phyloP scores from a whole-genome alignment of 92 coral and sea anemone species.

The Umimayanthus chanpuru region DNA sequence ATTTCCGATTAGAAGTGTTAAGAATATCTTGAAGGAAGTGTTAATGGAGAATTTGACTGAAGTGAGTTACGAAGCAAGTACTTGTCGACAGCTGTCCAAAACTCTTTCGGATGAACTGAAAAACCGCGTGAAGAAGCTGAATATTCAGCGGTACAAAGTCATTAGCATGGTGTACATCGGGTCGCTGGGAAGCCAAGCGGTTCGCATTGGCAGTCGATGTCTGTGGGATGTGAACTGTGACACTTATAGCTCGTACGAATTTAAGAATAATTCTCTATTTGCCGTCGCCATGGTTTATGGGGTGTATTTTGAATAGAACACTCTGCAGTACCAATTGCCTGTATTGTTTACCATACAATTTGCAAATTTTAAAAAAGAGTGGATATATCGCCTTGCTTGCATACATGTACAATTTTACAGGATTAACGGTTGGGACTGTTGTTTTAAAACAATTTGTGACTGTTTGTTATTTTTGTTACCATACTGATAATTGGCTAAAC shows the following conservation, averaged over 20 bases:
- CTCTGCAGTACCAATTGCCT: neutral
- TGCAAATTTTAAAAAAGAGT: too few species aligned
- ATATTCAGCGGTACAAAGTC: constrained; percentile 86
- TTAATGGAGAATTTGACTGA: constrained; percentile 76
- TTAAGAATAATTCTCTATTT: constrained; percentile 82
- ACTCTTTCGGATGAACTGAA: constrained; percentile 80
- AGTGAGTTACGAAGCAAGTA: constrained; percentile 74
- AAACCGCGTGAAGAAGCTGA: constrained; percentile 80
- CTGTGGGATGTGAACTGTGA: constrained; percentile 87
- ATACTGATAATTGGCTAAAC: too few species aligned
- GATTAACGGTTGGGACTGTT: too few species aligned
- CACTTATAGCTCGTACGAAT: constrained; percentile 80
- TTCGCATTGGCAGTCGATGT: constrained; percentile 94
- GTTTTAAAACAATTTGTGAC: too few species aligned
- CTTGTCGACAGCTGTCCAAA: constrained; percentile 89
- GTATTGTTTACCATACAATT: too few species aligned
- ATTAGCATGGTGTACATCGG: constrained; percentile 91
- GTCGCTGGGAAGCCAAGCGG: constrained; percentile 81
- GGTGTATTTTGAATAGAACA: constrained; percentile 81
- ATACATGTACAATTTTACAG: too few species aligned
- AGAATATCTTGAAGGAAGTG: constrained; percentile 71
- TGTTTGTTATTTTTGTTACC: too few species aligned
- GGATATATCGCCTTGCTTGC: too few species aligned
- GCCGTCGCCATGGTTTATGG: constrained; percentile 93
- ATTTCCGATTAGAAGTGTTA: constrained; percentile 79